A percentile compares a stretch with the other conserved stretches of the same genome.
Evolutionary conservation across 2,888 invertebrate species (phyloP).

Genomic region (Disparrhopalites patrizii): DNA sequence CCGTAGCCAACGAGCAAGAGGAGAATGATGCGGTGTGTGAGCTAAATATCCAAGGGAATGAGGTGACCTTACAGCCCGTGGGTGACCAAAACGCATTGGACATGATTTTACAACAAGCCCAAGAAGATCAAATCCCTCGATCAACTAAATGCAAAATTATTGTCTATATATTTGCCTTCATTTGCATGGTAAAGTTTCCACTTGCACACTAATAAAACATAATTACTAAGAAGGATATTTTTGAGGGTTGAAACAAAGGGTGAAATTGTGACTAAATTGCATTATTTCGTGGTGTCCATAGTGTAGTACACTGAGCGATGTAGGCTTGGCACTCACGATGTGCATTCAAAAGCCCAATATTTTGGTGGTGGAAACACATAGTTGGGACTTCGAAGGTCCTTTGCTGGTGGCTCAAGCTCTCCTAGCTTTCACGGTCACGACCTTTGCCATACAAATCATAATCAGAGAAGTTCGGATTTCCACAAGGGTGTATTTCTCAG

Average conservation of each 20-base stretch:
- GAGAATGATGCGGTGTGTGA: slow-evolving; percentile 5
- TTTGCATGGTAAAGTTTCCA: slow-evolving; percentile 13
- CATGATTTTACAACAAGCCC: slow-evolving; percentile 9
- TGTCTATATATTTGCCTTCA: not conserved
- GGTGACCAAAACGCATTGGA: slow-evolving; percentile 8
- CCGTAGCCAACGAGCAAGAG: not conserved
- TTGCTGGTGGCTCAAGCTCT: not conserved
- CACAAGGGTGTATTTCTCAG: not conserved
- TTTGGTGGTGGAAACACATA: slow-evolving; percentile 1
- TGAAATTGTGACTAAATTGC: not conserved
- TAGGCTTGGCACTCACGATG: not conserved
- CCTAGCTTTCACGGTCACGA: not conserved
- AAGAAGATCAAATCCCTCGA: not conserved
- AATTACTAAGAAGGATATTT: not conserved
- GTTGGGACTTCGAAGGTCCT: slow-evolving; percentile 4
- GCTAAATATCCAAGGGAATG: not conserved
- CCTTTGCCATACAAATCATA: slow-evolving; percentile 4
- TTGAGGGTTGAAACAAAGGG: too few species aligned
- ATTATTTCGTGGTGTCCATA: not conserved
- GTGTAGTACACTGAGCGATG: slow-evolving; percentile 4
- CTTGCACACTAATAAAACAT: not conserved
- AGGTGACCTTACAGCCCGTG: not conserved
- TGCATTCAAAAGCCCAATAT: not conserved
- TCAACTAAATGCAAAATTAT: slow-evolving; percentile 6
- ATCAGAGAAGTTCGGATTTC: not conserved